Conservation (phyloP, 2,888 invertebrate genomes). For the Azorinus chamasolen region DNA sequence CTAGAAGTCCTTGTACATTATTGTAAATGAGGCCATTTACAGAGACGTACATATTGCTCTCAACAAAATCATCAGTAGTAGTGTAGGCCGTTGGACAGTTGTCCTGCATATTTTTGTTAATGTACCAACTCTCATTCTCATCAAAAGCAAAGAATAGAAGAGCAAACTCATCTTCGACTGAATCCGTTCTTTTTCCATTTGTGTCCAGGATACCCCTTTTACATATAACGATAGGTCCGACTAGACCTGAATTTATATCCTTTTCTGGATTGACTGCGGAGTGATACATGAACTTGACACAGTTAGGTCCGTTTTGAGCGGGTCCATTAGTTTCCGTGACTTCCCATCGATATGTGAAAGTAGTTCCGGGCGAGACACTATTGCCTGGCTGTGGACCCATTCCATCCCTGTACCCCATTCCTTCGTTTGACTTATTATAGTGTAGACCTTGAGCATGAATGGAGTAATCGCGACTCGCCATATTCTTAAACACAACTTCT, state of each 20-base stretch:
- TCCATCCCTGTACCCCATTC: conserved; percentile 50
- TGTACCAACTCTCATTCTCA: conserved; percentile 79
- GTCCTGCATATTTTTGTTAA: conserved; percentile 73
- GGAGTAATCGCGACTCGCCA: conserved; percentile 61
- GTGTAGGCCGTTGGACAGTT: conserved; percentile 58
- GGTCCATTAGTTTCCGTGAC: conserved; percentile 73
- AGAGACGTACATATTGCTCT: conserved; percentile 70
- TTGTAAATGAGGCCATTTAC: conserved; percentile 72
- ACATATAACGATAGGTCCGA: conserved; percentile 73
- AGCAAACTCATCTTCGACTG: conserved; percentile 76
- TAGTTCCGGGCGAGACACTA: conserved; percentile 51
- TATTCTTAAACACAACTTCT: conserved; percentile 69
- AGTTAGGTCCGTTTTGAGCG: conserved; percentile 69
- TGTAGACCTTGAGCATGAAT: conserved; percentile 63
- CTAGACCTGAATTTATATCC: conserved; percentile 72
- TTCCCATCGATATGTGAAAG: conserved; percentile 65
- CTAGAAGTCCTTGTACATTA: conserved; percentile 64
- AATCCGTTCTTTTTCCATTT: conserved; percentile 54
- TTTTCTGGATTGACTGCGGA: conserved; percentile 72
- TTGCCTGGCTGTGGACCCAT: conserved; percentile 25
- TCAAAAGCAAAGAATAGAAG: conserved; percentile 76
- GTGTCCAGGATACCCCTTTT: conserved; percentile 54
- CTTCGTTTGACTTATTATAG: conserved; percentile 68
- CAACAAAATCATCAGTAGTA: conserved; percentile 51
- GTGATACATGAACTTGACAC: conserved; percentile 76